These are phyloP conservation scores for Temnothorax ravouxi DNA, from an alignment of 2,888 invertebrate genomes.

Conservation along the genomic window DNA sequence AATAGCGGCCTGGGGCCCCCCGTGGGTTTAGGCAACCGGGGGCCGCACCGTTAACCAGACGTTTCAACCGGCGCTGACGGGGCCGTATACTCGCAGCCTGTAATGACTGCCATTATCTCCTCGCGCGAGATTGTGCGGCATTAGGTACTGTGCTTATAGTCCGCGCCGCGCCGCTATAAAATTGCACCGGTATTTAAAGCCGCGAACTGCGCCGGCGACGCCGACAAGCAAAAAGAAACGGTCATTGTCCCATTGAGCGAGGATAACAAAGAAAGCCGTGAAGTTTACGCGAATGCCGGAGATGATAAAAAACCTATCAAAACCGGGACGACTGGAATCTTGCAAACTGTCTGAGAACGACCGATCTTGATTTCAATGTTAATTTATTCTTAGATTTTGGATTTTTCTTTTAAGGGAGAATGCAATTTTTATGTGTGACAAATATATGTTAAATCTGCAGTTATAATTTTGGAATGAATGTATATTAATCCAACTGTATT, in stretches of 20 bases:
- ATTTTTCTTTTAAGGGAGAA: not conserved
- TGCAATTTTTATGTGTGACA: not conserved
- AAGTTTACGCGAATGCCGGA: not conserved
- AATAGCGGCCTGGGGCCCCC: conserved; percentile 54
- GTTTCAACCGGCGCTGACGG: conserved; percentile 15
- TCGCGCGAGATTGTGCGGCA: conserved; percentile 20
- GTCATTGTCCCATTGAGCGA: conserved; percentile 23
- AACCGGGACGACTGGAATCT: not conserved
- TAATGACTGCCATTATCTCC: conserved; percentile 57
- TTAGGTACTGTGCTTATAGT: conserved; percentile 12
- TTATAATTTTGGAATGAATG: not conserved
- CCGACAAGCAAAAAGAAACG: not conserved
- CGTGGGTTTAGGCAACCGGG: conserved; percentile 59
- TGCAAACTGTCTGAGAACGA: not conserved
- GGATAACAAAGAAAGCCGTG: conserved; percentile 1
- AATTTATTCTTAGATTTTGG: not conserved
- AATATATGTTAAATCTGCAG: not conserved
- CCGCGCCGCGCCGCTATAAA: conserved; percentile 20
- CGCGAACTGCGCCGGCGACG: conserved; percentile 3
- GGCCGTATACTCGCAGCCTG: conserved; percentile 8
- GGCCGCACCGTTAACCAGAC: conserved; percentile 68
- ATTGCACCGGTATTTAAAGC: conserved; percentile 40
- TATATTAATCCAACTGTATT: not conserved
- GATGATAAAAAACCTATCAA: not conserved
- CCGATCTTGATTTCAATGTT: not conserved